Conservation (phyloP, 2,113 vertebrate genomes). For the Corapipo altera region DNA sequence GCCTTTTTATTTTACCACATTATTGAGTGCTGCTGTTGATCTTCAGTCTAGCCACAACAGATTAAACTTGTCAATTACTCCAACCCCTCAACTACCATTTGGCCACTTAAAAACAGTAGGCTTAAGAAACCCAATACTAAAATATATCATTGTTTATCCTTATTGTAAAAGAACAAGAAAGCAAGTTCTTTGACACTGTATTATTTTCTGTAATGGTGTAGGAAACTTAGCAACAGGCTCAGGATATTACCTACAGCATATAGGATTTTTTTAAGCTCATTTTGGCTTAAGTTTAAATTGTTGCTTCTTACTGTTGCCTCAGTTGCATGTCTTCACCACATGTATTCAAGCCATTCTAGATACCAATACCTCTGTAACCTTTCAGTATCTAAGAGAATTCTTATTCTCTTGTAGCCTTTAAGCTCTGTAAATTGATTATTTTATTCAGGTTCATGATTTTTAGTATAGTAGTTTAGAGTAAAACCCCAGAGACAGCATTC, state of each 20-base stretch:
- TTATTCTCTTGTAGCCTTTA: neutral
- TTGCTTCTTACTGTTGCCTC: neutral
- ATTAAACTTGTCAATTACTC: neutral
- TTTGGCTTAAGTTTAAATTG: neutral
- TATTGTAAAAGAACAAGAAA: neutral
- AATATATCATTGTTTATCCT: neutral
- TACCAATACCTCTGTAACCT: neutral
- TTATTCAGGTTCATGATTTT: neutral
- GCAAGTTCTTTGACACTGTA: neutral
- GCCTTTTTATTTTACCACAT: neutral
- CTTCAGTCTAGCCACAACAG: neutral
- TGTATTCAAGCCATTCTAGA: neutral
- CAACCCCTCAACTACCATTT: neutral
- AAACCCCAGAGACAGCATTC: neutral
- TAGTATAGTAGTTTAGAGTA: neutral
- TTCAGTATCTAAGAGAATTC: neutral
- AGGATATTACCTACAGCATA: neutral
- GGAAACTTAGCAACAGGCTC: neutral
- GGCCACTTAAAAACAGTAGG: neutral
- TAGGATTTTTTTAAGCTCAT: neutral
- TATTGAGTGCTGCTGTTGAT: neutral
- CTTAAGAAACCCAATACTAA: neutral
- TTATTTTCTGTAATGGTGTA: neutral
- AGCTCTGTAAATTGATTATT: neutral
- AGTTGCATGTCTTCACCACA: neutral